Percentiles rank a stretch among this genome's conserved stretches.
These are phyloP conservation scores for Gari tellinella DNA, from an alignment of 2,888 invertebrate genomes.

Conservation along the genomic window DNA sequence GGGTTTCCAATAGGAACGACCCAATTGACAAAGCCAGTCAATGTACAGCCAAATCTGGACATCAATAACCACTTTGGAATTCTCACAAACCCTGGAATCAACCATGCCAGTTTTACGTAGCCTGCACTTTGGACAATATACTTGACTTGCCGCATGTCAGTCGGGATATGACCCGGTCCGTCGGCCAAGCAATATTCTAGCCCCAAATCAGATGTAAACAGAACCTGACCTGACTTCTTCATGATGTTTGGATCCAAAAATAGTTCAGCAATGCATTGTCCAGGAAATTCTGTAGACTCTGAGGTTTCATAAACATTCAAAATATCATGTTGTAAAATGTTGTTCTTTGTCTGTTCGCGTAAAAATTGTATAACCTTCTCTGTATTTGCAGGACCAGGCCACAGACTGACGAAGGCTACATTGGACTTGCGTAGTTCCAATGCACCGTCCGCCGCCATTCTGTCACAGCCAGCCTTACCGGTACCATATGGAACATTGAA, in stretches of 20 bases:
- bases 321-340: too few relatives aligned
- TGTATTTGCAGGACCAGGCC: conserved; percentile 84
- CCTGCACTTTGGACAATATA: conserved; percentile 12
- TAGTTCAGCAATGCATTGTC: conserved; percentile 69
- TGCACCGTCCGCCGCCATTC: conserved; percentile 85
- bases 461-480: conserved; percentile 84
- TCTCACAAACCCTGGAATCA: conserved; percentile 42
- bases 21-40: too few relatives aligned
- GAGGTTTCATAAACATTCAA: conserved; percentile 44
- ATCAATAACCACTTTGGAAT: conserved; percentile 43
- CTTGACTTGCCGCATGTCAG: conserved; percentile 33
- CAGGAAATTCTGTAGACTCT: conserved; percentile 74
- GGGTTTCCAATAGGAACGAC: too few relatives aligned
- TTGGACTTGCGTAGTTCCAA: conserved; percentile 85
- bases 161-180: conserved; percentile 77
- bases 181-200: conserved; percentile 83
- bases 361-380: conserved; percentile 68
- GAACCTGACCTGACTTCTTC: conserved; percentile 81
- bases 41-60: too few relatives aligned
- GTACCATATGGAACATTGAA: conserved; percentile 85
- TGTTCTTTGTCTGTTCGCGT: too few relatives aligned
- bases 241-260: conserved; percentile 75
- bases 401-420: too few relatives aligned
- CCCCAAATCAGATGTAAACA: conserved; percentile 83
- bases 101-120: conserved; percentile 14